Conservation (phyloP, 1,140 invertebrate species). For the Lithobius niger region DNA sequence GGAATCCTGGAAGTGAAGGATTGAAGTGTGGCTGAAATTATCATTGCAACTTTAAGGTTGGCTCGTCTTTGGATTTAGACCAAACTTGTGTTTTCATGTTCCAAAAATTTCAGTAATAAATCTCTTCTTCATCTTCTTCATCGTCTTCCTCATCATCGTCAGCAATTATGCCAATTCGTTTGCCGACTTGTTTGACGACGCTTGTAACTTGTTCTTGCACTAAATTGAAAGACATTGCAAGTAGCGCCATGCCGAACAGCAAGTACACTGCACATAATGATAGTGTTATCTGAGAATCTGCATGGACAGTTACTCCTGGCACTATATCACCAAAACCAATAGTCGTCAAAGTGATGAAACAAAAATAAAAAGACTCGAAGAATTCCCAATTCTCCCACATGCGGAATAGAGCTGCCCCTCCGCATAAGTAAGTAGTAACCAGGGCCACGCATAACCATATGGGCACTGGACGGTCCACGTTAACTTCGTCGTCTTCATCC, state of each 20-base stretch:
- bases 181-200: conserved; percentile 67
- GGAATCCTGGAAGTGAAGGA: too few relatives aligned
- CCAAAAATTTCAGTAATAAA: too few relatives aligned
- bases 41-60: too few relatives aligned
- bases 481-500: conserved; percentile 12
- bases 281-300: conserved; percentile 38
- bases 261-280: conserved; percentile 84
- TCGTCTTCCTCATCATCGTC: conserved; percentile 31
- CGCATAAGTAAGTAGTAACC: conserved; percentile 76
- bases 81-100: too few relatives aligned
- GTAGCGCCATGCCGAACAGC: conserved; percentile 86
- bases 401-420: conserved; percentile 66
- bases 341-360: conserved; percentile 88
- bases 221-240: conserved; percentile 98
- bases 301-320: conserved; percentile 59
- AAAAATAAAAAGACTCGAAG: conserved; percentile 85
- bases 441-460: conserved; percentile 82
- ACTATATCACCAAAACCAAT: conserved; percentile 91
- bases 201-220: conserved; percentile 84
- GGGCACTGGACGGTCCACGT: conserved; percentile 34
- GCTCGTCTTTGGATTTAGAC: too few relatives aligned
- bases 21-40: too few relatives aligned
- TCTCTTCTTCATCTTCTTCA: too few relatives aligned
- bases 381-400: conserved; percentile 66
- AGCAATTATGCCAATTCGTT: conserved; percentile 69